Base-by-base conservation (phyloP, 2,888 invertebrate genomes). In the Rhorus exstirpatorius region DNA sequence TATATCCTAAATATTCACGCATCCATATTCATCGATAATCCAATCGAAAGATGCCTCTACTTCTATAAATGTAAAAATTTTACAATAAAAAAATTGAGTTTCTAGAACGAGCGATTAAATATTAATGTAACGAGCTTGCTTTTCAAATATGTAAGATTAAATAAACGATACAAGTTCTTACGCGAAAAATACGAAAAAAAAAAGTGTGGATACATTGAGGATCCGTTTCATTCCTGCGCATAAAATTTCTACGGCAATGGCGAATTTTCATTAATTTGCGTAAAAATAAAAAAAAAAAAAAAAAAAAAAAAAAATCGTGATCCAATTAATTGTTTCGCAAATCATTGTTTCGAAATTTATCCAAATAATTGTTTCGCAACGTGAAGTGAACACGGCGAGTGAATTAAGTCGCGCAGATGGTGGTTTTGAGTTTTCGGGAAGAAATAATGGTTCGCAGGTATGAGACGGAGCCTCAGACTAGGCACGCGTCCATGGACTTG, bases 381-480 rank as follows among this genome's bases (percentile, higher is more conserved):
- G n/a, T n/a, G n/a, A n/a, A n/a, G 12, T 46, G n/a, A n/a, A 38
- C 17, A 44, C 19, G 19, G 3, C n/a, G 21, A 31, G 14, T 26
- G 58, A 14, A 49, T 70, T n/a, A 10, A 49, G 8, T 38, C 8
- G 8, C 1, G 6, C 10, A 65, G 17, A 7, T 41, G 14, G 24
- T 44, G 44, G 3, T 21, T 55, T 60, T 41, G 2, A 10, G 31
- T 46, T 70, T 49, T 1, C 0, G 10, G 38, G 75, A 81, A 86
- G 83, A 85, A 84, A 83, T 79, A 75, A 77, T 84, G 65, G 61
- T 85, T 76, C 83, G 84, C 86, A 87, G 86, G 86, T 87, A 86
- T 84, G 85, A 89, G 85, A 87, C 87, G 87, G 88, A 86, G 86
- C 89, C 89, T 86, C 87, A 86, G 90, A 91, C 90, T 91, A 90